Evolutionary conservation across 2,888 invertebrate species (phyloP).

Genomic region (Tipula unca): DNA sequence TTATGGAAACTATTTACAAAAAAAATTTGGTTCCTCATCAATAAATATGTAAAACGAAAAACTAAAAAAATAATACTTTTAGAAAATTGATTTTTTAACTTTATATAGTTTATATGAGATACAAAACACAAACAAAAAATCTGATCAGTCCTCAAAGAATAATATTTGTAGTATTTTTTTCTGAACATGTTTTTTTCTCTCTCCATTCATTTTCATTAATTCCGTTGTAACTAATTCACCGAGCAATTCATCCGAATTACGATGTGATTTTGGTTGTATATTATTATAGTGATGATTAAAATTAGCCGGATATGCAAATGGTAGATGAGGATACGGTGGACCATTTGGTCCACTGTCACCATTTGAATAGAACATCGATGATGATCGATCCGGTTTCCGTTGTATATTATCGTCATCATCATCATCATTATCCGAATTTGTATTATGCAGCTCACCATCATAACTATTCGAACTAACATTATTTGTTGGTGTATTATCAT

Average conservation of each 20-base stretch:
- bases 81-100: neutral
- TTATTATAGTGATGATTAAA: constrained; percentile 18
- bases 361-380: neutral
- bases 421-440: constrained; percentile 10
- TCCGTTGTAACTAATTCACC: constrained; percentile 42
- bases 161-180: constrained; percentile 40
- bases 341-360: neutral
- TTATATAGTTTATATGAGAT: neutral
- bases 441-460: constrained; percentile 1
- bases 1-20: neutral
- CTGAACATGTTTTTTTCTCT: constrained; percentile 39
- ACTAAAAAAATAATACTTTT: constrained; percentile 3
- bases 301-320: neutral
- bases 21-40: neutral
- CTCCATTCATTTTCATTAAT: constrained; percentile 39
- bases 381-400: neutral
- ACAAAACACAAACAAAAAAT: neutral
- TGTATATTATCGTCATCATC: neutral
- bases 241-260: constrained; percentile 39
- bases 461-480: constrained; percentile 16
- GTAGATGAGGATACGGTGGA: neutral
- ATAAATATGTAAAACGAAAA: neutral
- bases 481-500: constrained; percentile 18
- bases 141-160: constrained; percentile 39
- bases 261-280: neutral